Evolutionary conservation across 2,888 invertebrate genomes (phyloP).

Genomic region (Laothoe populi): DNA sequence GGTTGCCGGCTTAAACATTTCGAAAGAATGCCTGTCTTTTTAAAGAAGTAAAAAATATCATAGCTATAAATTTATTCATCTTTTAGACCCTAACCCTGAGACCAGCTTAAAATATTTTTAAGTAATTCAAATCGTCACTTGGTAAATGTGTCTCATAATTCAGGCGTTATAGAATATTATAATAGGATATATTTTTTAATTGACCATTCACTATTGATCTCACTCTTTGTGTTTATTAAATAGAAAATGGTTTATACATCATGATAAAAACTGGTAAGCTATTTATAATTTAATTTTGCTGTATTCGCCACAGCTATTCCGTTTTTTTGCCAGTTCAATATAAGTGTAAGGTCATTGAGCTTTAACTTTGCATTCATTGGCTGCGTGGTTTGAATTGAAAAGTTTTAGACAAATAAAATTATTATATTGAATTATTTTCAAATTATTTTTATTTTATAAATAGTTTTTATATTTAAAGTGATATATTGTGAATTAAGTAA

Average conservation of each 20-base stretch:
- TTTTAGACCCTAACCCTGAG: background rate
- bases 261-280: conserved; percentile 17
- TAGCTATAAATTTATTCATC: too few species aligned
- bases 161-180: background rate
- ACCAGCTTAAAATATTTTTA: background rate
- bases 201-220: background rate
- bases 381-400: conserved; percentile 13
- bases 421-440: background rate
- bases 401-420: background rate
- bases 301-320: conserved; percentile 3
- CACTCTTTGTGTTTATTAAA: background rate
- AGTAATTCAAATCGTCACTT: too few species aligned
- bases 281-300: conserved; percentile 16
- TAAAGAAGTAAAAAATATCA: too few species aligned
- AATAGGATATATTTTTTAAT: background rate
- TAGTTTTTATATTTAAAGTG: too few species aligned
- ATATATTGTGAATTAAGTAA: too few species aligned
- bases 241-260: background rate
- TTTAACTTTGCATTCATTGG: background rate
- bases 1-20: too few species aligned
- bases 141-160: too few species aligned
- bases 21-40: too few species aligned
- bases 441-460: background rate
- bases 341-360: conserved; percentile 17
- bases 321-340: conserved; percentile 4